These are phyloP conservation scores for Psococerastis gibbosa DNA, from an alignment of 2,888 invertebrate genomes.

Conservation along the genomic window DNA sequence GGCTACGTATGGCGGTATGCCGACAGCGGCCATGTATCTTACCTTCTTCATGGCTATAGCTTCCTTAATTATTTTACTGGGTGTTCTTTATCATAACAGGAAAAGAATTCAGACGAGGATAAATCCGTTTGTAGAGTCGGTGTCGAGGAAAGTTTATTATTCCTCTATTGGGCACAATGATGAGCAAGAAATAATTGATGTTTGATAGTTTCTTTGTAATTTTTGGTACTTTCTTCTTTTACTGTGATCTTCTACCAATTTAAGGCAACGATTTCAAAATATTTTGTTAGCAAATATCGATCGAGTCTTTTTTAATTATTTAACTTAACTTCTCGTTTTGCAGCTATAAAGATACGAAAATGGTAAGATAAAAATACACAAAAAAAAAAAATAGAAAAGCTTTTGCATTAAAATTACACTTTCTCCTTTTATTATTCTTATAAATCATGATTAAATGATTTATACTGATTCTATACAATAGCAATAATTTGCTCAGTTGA, in stretches of 20 bases:
- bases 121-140: slow-evolving; percentile 40
- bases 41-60: slow-evolving; percentile 33
- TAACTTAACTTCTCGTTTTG: not conserved
- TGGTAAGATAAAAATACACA: not conserved
- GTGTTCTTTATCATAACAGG: slow-evolving; percentile 41
- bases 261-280: not conserved
- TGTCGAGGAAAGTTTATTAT: slow-evolving; percentile 50
- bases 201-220: slow-evolving; percentile 18
- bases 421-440: too few relatives aligned
- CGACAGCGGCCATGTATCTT: slow-evolving; percentile 21
- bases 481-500: too few relatives aligned
- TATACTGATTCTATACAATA: too few relatives aligned
- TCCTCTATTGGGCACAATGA: slow-evolving; percentile 46
- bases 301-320: not conserved
- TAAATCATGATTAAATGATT: too few relatives aligned
- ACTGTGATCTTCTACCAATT: not conserved
- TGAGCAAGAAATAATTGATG: slow-evolving; percentile 26
- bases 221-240: too few relatives aligned
- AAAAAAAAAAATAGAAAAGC: too few relatives aligned
- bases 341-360: not conserved
- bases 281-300: not conserved
- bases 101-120: slow-evolving; percentile 36
- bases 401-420: too few relatives aligned
- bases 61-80: slow-evolving; percentile 33
- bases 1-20: slow-evolving; percentile 23